These are phyloP conservation scores for Eolophus roseicapilla DNA, from an alignment of 2,113 vertebrate species.

Conservation along the genomic window DNA sequence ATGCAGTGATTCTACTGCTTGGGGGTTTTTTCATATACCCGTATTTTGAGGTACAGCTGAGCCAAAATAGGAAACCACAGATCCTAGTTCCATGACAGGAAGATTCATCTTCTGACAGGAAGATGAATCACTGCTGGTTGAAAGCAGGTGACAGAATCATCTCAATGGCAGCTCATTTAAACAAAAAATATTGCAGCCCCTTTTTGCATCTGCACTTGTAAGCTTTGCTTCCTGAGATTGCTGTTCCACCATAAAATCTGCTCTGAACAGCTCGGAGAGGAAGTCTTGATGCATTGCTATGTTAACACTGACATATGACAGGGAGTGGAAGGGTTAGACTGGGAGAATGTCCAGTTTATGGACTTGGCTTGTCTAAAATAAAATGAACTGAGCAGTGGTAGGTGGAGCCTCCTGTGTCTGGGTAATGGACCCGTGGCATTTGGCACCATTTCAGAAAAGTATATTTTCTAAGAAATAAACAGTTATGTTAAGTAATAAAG, in stretches of 20 bases:
- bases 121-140: neutral
- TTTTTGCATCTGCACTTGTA: neutral
- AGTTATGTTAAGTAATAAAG: neutral
- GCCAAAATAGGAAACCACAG: neutral
- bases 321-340: neutral
- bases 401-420: neutral
- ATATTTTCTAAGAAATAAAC: neutral
- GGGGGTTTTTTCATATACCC: neutral
- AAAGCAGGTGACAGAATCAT: neutral
- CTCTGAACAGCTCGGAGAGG: neutral
- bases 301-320: neutral
- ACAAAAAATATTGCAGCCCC: neutral
- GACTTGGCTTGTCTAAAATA: neutral
- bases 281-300: neutral
- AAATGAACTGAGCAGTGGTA: neutral
- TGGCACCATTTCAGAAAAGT: neutral
- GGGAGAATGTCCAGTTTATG: neutral
- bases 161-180: neutral
- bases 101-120: neutral
- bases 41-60: neutral
- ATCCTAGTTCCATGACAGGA: neutral
- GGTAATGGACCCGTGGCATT: neutral
- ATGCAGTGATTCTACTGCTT: neutral
- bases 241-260: neutral
- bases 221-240: neutral